A percentile compares a stretch with the other conserved stretches of the same genome.
These are phyloP conservation scores for Pogonognathellus flavescens DNA, from an alignment of 1,140 invertebrate genomes.

Conservation along the genomic window DNA sequence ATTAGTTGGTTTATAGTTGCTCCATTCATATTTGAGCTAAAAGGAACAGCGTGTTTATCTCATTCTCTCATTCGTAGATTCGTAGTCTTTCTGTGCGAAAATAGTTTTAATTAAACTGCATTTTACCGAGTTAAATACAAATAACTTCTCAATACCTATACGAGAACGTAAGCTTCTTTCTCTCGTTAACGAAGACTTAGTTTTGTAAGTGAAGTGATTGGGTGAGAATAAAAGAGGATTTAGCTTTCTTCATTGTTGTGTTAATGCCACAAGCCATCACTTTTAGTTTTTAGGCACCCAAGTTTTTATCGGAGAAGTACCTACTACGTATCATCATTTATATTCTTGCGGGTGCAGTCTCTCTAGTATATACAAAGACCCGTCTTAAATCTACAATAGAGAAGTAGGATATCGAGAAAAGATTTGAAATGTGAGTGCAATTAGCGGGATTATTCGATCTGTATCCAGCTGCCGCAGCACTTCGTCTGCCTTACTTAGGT, in stretches of 20 bases:
- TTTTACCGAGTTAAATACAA: neutral
- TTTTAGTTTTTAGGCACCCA: neutral
- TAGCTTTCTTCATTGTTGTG: slow-evolving; percentile 22
- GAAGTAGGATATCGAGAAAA: slow-evolving; percentile 8
- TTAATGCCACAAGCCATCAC: neutral
- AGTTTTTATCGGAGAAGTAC: slow-evolving; percentile 5
- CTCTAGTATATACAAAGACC: neutral
- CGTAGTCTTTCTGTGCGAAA: neutral
- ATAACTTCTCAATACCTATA: too few species aligned
- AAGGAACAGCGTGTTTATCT: too few species aligned
- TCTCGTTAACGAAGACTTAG: slow-evolving; percentile 21
- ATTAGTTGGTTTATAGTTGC: too few species aligned
- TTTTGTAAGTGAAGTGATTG: neutral
- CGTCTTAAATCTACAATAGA: neutral
- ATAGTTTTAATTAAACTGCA: neutral
- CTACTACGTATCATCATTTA: too few species aligned
- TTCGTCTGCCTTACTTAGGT: neutral
- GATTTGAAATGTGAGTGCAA: slow-evolving; percentile 60
- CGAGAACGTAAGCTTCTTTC: neutral
- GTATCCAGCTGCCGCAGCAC: too few species aligned
- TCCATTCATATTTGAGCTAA: too few species aligned
- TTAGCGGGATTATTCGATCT: slow-evolving; percentile 52
- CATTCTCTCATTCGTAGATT: too few species aligned
- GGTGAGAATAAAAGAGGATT: slow-evolving; percentile 3
- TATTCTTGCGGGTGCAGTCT: neutral